Percentiles rank a stretch among this genome's conserved stretches.
These are phyloP conservation scores for Protula sp. DNA, from an alignment of 2,888 invertebrate species.

Conservation along the genomic window DNA sequence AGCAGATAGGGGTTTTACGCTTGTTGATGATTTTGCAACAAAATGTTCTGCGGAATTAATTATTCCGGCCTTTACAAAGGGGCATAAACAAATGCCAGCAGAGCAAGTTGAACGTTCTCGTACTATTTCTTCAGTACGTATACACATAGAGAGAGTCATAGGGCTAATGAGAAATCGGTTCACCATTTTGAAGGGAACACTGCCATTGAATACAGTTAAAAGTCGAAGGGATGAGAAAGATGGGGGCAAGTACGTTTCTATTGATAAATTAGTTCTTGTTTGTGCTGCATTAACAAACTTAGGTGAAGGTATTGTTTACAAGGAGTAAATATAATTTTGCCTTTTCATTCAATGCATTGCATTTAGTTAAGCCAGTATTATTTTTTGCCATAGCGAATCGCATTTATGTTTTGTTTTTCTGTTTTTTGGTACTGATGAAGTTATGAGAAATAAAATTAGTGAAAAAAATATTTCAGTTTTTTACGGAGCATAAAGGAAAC, in stretches of 20 bases:
- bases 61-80: slow-evolving; percentile 1
- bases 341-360: no score
- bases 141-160: slow-evolving; percentile 5
- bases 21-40: slow-evolving; percentile 1
- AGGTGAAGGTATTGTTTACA: slow-evolving; percentile 3
- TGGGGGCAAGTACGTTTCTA: background rate
- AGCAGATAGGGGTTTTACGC: slow-evolving; percentile 3
- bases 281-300: slow-evolving; percentile 1
- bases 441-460: no score
- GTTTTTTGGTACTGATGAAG: no score
- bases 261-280: background rate
- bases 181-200: background rate
- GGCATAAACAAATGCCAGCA: slow-evolving; percentile 1
- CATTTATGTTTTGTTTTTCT: no score
- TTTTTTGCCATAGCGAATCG: no score
- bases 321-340: background rate
- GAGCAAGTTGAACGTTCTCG: slow-evolving; percentile 1
- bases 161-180: slow-evolving; percentile 4
- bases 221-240: background rate
- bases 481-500: background rate
- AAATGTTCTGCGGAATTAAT: background rate
- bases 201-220: background rate
- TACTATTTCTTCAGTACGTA: background rate
- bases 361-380: no score
- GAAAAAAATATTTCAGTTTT: background rate